Percentiles rank a stretch among this genome's conserved stretches.
Evolutionary conservation across 2,113 vertebrate species (phyloP).

Genomic region (Paradoxurus hermaphroditus): DNA sequence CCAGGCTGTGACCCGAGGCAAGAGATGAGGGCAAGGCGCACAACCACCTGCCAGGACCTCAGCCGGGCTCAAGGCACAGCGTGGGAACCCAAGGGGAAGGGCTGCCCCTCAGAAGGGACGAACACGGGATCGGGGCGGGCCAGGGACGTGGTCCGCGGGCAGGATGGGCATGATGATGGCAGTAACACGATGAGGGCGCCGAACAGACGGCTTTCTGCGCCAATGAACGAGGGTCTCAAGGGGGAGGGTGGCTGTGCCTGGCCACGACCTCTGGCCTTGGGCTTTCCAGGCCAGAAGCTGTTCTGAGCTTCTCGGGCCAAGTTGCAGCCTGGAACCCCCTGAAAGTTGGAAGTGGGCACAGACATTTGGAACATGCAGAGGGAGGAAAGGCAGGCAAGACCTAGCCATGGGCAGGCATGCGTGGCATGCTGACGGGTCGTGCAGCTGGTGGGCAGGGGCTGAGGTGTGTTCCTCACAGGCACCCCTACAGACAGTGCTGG

Average conservation of each 20-base stretch:
- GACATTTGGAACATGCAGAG: slow-evolving; percentile 53
- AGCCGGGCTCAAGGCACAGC: neutral
- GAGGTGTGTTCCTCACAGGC: neutral
- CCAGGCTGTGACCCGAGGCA: neutral
- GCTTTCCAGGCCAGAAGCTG: slow-evolving; percentile 57
- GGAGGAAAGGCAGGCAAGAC: neutral
- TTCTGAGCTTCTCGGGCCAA: slow-evolving; percentile 68
- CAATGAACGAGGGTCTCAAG: slow-evolving; percentile 68
- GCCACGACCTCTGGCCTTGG: slow-evolving; percentile 37
- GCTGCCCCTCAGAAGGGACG: neutral
- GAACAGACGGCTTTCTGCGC: slow-evolving; percentile 69
- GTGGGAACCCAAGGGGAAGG: neutral
- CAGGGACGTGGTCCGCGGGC: slow-evolving; percentile 74
- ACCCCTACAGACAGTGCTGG: neutral
- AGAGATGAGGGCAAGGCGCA: neutral
- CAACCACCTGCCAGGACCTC: neutral
- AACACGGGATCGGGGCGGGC: slow-evolving; percentile 6
- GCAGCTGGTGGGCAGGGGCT: slow-evolving; percentile 13
- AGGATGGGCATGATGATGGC: slow-evolving; percentile 90
- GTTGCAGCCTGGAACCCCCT: slow-evolving; percentile 22
- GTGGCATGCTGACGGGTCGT: slow-evolving; percentile 23
- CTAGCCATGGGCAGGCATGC: slow-evolving; percentile 17
- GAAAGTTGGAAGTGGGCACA: slow-evolving; percentile 22
- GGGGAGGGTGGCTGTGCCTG: slow-evolving; percentile 43
- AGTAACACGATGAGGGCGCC: slow-evolving; percentile 85